Evolutionary conservation across 2,797 vertebrate genomes (phyloP).

Genomic region (Bradypodion ventrale): DNA sequence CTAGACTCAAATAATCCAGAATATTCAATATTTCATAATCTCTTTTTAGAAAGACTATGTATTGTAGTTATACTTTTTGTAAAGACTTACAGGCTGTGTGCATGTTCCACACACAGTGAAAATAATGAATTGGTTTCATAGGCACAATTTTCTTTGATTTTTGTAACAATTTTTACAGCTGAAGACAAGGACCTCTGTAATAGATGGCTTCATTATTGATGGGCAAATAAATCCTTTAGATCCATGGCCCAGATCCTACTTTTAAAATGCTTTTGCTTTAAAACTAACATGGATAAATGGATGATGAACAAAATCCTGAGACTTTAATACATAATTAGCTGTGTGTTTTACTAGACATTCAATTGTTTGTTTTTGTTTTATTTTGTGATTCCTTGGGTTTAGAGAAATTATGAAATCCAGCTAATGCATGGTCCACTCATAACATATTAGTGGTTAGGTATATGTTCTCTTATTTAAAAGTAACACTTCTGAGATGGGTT

Average conservation of each 20-base stretch:
- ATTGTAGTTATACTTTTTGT: background rate
- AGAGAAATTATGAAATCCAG: background rate
- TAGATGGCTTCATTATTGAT: background rate
- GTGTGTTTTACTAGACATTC: background rate
- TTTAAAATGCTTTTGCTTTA: constrained; percentile 11
- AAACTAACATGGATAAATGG: background rate
- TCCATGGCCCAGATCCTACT: background rate
- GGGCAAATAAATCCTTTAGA: background rate
- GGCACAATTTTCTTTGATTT: background rate
- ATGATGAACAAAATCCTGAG: background rate
- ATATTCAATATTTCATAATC: background rate
- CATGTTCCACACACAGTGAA: background rate
- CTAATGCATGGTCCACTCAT: background rate
- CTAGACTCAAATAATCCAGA: background rate
- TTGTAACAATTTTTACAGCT: background rate
- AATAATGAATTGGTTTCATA: background rate
- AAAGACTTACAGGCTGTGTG: background rate
- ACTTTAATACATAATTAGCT: background rate
- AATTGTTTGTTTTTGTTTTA: constrained; percentile 23
- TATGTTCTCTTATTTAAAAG: constrained; percentile 29
- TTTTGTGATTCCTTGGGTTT: background rate
- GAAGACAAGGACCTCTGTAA: background rate
- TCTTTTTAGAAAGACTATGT: background rate
- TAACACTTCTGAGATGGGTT: constrained; percentile 4
- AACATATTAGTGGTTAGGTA: background rate